Evolutionary conservation across 2,113 vertebrate genomes (phyloP).

Genomic region (Isurus oxyrinchus): DNA sequence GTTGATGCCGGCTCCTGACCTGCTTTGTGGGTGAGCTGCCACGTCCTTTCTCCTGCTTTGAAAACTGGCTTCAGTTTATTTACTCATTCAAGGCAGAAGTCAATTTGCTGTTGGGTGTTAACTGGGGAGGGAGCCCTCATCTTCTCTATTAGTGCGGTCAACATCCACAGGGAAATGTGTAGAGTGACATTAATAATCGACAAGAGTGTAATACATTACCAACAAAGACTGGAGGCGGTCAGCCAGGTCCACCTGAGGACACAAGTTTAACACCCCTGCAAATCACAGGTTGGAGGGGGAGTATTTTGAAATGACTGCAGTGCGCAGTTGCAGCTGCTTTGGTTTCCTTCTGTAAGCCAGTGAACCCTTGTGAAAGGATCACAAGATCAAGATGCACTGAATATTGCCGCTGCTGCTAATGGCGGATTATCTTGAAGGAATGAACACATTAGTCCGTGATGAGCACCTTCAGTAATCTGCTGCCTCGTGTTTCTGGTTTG

Average conservation of each 20-base stretch:
- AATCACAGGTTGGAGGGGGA: not conserved
- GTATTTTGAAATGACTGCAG: not conserved
- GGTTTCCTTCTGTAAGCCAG: not conserved
- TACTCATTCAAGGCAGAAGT: not conserved
- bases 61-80: not conserved
- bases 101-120: not conserved
- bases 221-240: not conserved
- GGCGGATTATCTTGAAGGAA: not conserved
- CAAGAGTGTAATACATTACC: not conserved
- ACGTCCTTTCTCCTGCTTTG: not conserved
- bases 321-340: not conserved
- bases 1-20: not conserved
- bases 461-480: not conserved
- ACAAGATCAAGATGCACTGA: not conserved
- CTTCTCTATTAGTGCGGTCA: not conserved
- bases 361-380: not conserved
- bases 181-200: not conserved
- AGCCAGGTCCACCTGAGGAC: not conserved
- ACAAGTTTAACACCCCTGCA: not conserved
- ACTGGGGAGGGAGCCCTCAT: not conserved
- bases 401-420: too few relatives aligned
- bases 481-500: not conserved
- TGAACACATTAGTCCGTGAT: too few relatives aligned
- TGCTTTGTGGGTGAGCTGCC: not conserved
- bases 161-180: not conserved